Conservation (phyloP, 2,797 vertebrate genomes). For the Phoeniculus purpureus region DNA sequence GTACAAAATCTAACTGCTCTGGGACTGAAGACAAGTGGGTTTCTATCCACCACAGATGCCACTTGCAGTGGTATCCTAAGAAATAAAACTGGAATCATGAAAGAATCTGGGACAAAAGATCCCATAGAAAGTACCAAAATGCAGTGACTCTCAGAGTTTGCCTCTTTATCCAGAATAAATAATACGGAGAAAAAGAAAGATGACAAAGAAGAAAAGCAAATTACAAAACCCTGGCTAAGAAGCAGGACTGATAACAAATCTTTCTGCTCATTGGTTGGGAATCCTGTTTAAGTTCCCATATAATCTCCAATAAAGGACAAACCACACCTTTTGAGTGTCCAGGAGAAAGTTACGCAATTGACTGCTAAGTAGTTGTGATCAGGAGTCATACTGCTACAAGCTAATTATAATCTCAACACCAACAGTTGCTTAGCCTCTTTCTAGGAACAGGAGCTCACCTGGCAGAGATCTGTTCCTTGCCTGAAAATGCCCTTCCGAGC, state of each 20-base stretch:
- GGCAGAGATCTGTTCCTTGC: not conserved
- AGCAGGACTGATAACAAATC: not conserved
- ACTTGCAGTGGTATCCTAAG: not conserved
- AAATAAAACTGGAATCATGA: not conserved
- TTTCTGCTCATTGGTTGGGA: not conserved
- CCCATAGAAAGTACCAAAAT: not conserved
- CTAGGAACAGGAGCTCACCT: not conserved
- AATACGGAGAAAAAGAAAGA: not conserved
- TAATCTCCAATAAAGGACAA: not conserved
- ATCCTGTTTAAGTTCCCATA: not conserved
- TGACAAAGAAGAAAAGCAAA: not conserved
- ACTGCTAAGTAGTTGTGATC: not conserved
- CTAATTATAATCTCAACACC: not conserved
- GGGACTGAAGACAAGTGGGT: not conserved
- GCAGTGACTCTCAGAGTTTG: not conserved
- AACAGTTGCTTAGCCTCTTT: not conserved
- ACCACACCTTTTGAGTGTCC: not conserved
- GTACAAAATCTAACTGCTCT: not conserved
- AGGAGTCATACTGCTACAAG: not conserved
- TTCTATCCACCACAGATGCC: not conserved
- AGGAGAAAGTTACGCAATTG: not conserved
- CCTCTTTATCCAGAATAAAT: not conserved
- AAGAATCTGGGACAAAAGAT: not conserved
- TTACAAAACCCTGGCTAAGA: not conserved
- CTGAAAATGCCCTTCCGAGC: not conserved